Evolutionary conservation across 2,113 vertebrate species (phyloP).

Genomic region (Uria aalge): DNA sequence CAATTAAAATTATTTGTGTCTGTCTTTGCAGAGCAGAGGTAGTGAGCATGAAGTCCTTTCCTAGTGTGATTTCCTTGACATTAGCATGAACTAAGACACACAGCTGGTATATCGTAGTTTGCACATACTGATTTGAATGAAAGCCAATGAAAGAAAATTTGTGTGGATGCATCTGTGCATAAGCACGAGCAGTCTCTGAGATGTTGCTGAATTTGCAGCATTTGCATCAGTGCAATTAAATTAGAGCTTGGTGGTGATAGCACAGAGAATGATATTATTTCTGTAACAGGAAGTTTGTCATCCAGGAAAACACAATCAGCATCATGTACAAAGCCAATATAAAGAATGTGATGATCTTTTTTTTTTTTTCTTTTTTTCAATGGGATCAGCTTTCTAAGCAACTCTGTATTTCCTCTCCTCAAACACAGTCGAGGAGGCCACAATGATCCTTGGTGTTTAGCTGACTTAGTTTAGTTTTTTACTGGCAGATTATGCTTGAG

Average conservation of each 20-base stretch:
- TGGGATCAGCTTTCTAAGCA: neutral
- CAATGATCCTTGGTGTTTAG: neutral
- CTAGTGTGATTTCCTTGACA: neutral
- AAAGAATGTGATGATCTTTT: neutral
- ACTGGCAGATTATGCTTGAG: neutral
- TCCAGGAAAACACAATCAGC: neutral
- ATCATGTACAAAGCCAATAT: neutral
- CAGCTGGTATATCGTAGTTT: neutral
- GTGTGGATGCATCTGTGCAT: neutral
- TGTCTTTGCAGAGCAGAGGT: neutral
- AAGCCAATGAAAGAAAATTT: neutral
- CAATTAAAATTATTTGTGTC: neutral
- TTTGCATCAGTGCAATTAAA: constrained; percentile 36
- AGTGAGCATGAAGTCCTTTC: neutral
- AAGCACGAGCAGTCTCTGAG: neutral
- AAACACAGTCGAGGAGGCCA: neutral
- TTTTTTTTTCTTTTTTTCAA: neutral
- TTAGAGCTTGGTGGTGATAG: neutral
- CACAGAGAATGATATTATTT: constrained; percentile 15
- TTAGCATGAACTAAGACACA: neutral
- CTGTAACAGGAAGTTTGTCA: constrained; percentile 1
- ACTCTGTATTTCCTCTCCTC: neutral
- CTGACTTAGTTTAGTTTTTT: neutral
- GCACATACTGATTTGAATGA: neutral
- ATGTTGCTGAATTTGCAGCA: neutral